Conservation (phyloP, 2,113 vertebrate species). For the Brienomyrus brachyistius region DNA sequence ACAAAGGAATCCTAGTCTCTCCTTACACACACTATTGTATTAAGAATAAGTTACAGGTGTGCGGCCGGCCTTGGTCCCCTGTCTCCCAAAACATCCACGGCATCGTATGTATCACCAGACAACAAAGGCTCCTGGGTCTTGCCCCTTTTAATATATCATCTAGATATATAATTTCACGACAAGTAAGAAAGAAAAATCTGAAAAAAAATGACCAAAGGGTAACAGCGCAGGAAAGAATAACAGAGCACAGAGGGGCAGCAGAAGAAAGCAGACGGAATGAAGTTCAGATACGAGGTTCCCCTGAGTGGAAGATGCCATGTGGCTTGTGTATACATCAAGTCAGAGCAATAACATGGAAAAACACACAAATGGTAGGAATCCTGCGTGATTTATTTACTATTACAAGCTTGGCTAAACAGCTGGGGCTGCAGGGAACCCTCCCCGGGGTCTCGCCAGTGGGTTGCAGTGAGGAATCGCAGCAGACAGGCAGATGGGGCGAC, state of each 20-base stretch:
- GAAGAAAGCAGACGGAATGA: slow-evolving; percentile 21
- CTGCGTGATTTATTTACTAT: slow-evolving; percentile 5
- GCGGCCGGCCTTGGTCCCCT: background rate
- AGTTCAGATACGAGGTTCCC: background rate
- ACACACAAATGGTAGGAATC: background rate
- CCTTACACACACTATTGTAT: background rate
- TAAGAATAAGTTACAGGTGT: background rate
- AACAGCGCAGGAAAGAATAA: background rate
- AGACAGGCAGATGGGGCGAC: background rate
- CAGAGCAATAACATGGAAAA: background rate
- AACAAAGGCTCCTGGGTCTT: background rate
- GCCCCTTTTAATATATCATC: background rate
- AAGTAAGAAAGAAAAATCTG: background rate
- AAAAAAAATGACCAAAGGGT: background rate
- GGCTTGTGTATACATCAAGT: slow-evolving; percentile 1
- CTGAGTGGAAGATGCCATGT: background rate
- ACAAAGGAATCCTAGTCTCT: background rate
- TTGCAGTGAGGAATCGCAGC: background rate
- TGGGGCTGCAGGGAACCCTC: background rate
- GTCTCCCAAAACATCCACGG: background rate
- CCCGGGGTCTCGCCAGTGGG: background rate
- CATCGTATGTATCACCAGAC: background rate
- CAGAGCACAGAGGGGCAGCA: slow-evolving; percentile 33
- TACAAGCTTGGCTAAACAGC: background rate
- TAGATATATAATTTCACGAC: background rate